Evolutionary conservation across 2,888 invertebrate species (phyloP), one percentile per base, ranked within the genome.

Genomic region (Aporophyla nigra): DNA sequence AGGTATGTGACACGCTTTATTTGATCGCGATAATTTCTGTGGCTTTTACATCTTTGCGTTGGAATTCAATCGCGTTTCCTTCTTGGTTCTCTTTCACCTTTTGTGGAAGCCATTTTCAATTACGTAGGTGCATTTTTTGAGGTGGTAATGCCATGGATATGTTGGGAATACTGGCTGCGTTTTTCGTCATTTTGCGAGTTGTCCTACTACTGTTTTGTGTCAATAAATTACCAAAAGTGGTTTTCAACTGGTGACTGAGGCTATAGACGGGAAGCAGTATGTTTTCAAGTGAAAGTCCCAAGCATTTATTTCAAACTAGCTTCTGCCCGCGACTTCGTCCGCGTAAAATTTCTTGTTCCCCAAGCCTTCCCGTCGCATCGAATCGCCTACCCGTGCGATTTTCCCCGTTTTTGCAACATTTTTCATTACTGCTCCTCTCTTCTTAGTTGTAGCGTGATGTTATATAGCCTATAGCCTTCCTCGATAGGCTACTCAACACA

Each of bases 1-100:
- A 76, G 65, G 61, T 68, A 46, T 66, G 72, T 76, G 74, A 75
- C 74, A 66, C 68, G 58, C n/a, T 87, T 78, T 80, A 86, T 76
- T 83, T 82, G 76, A 84, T 82, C 69, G 62, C 40, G 61, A 78
- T 86, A 76, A 80, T 86, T 79, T 74, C 74, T 49, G 62, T 51
- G 82, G 70, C 72, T 71, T 73, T 71, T 63, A 71, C 72, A 73
- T 85, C 78, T 82, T 65, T 68, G 51, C 43, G 61, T 61, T 69
- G 54, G 49, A 76, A 77, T 85, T 85, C 77, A 74, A 83, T 81
- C 53, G 61, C 33, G 21, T 67, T 70, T 56, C 51, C 68, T 59
- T 24, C n/a, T 14, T 14, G 16, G 16, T 59, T 80, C 58, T 33
- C 43, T 58, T 16, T 63, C 59, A 40, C 49, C 33, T 71, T 71